Evolutionary conservation across 2,797 vertebrate species (phyloP).

Genomic region (Oreonectes daqikongensis): DNA sequence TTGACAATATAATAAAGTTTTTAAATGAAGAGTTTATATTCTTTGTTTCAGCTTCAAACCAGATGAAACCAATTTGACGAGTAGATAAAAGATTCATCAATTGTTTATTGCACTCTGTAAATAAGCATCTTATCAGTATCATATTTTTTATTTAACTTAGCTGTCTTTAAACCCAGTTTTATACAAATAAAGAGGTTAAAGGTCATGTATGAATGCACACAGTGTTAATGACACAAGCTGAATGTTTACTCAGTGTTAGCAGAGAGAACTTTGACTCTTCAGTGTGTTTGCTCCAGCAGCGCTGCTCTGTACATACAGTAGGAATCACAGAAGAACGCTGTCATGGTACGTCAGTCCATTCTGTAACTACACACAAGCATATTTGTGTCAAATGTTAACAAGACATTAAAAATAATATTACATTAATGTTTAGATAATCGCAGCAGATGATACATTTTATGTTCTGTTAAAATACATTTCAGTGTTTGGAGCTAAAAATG

Average conservation of each 20-base stretch:
- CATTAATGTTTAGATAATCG: no score
- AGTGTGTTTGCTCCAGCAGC: not conserved
- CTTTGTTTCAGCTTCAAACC: not conserved
- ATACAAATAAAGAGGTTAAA: not conserved
- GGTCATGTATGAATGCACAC: constrained; percentile 5
- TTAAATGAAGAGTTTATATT: not conserved
- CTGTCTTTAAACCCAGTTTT: not conserved
- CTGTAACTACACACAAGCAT: not conserved
- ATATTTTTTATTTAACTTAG: not conserved
- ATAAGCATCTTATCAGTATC: not conserved
- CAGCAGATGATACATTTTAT: no score
- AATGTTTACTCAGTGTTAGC: constrained; percentile 38
- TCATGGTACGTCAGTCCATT: constrained; percentile 6
- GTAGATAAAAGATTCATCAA: not conserved
- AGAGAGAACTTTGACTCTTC: constrained; percentile 62
- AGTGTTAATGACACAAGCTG: constrained; percentile 58
- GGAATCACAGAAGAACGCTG: constrained; percentile 40
- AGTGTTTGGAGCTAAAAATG: no score
- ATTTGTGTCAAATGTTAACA: not conserved
- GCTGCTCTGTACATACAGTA: not conserved
- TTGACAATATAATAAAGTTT: not conserved
- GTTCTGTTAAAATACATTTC: no score
- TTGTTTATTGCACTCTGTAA: not conserved
- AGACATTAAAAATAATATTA: not conserved
- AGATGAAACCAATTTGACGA: not conserved